Evolutionary conservation across 2,797 vertebrate genomes (phyloP).

Genomic region (Pampus argenteus): DNA sequence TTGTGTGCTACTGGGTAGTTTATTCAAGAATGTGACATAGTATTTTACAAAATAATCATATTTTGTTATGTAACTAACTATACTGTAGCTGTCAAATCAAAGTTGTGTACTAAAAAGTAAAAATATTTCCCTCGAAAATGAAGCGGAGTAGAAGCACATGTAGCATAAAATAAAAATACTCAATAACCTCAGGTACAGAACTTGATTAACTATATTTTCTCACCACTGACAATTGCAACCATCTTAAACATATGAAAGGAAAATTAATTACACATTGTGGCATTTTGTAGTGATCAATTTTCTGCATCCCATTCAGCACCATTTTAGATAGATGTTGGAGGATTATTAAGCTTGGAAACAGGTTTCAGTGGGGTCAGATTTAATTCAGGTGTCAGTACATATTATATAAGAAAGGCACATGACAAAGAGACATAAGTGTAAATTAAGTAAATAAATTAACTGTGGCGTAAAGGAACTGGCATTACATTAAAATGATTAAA

Average conservation of each 20-base stretch:
- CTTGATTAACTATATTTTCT: not conserved
- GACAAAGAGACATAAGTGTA: too few relatives aligned
- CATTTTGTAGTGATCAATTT: not conserved
- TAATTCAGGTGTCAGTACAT: not conserved
- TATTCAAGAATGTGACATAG: not conserved
- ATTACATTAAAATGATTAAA: not conserved
- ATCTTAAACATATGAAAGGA: not conserved
- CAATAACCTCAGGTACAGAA: not conserved
- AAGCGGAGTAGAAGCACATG: not conserved
- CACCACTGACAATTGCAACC: not conserved
- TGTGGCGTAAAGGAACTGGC: not conserved
- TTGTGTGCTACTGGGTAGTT: not conserved
- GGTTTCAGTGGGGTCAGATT: not conserved
- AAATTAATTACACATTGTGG: not conserved
- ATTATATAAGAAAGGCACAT: slow-evolving; percentile 10
- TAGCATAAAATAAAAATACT: not conserved
- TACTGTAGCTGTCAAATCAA: not conserved
- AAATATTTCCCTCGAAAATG: not conserved
- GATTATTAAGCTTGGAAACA: not conserved
- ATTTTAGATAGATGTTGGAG: not conserved
- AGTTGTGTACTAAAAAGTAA: not conserved
- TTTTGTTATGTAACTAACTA: not conserved
- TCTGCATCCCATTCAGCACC: not conserved
- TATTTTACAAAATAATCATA: not conserved
- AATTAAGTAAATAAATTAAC: too few relatives aligned